Percentiles rank a stretch among this genome's conserved stretches.
Evolutionary conservation across 2,888 invertebrate species (phyloP).

Genomic region (Synanthedon formicaeformis): DNA sequence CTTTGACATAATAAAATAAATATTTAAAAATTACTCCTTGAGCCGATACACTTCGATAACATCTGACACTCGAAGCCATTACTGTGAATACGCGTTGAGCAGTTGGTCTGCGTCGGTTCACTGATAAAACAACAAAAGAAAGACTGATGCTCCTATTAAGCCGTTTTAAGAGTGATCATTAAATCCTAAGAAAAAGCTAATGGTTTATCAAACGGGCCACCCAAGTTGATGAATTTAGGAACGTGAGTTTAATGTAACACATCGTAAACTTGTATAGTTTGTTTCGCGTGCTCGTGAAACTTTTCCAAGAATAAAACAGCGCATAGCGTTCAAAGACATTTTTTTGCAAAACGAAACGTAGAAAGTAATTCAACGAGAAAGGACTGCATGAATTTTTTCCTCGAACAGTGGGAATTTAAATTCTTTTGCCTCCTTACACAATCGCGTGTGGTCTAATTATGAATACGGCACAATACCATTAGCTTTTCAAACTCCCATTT

Average conservation of each 20-base stretch:
- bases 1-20: too few species aligned
- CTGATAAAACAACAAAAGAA: conserved; percentile 41
- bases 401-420: conserved; percentile 57
- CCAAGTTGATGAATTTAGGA: conserved; percentile 54
- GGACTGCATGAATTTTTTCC: conserved; percentile 57
- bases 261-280: conserved; percentile 49
- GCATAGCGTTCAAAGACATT: conserved; percentile 57
- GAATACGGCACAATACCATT: conserved; percentile 36
- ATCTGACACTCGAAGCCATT: neutral
- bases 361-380: conserved; percentile 45
- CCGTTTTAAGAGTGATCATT: conserved; percentile 44
- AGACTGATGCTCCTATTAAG: conserved; percentile 29
- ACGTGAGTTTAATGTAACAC: conserved; percentile 56
- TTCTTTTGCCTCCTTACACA: conserved; percentile 51
- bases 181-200: conserved; percentile 55
- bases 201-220: conserved; percentile 54
- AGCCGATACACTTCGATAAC: neutral
- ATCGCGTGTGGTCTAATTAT: conserved; percentile 69
- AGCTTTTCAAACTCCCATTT: conserved; percentile 26
- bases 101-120: conserved; percentile 1
- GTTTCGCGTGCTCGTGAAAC: conserved; percentile 39
- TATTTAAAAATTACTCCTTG: too few species aligned
- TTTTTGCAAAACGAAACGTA: conserved; percentile 52
- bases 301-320: conserved; percentile 50
- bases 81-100: neutral